Conservation (phyloP, 2,113 vertebrate genomes). For the Menura novaehollandiae region DNA sequence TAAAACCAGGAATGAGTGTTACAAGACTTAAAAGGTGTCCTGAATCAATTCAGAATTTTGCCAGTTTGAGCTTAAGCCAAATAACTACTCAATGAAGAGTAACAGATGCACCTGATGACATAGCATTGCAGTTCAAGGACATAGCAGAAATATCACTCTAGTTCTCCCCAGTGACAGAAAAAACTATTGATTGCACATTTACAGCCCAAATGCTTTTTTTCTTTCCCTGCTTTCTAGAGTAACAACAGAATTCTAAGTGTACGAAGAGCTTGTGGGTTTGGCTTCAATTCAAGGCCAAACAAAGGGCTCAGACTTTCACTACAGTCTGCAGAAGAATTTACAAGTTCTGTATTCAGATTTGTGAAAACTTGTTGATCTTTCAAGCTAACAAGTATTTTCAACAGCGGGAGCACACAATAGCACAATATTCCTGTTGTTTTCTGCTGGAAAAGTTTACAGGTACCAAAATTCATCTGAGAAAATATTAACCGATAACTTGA, state of each 20-base stretch:
- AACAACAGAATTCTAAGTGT: constrained; percentile 30
- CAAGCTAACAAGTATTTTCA: neutral
- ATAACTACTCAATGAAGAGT: neutral
- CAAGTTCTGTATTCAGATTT: neutral
- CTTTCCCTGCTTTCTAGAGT: neutral
- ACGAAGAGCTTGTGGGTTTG: constrained; percentile 13
- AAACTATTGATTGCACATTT: constrained; percentile 66
- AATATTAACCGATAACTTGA: neutral
- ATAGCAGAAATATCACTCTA: constrained; percentile 15
- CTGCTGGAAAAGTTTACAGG: neutral
- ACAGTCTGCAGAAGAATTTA: neutral
- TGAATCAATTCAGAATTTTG: constrained; percentile 6
- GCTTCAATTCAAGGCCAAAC: constrained; percentile 53
- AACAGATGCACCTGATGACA: constrained; percentile 52
- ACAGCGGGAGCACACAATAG: neutral
- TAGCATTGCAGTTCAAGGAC: constrained; percentile 55
- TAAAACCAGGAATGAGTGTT: neutral
- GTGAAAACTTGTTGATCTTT: constrained; percentile 16
- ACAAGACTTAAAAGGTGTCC: neutral
- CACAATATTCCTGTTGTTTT: neutral
- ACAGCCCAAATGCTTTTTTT: constrained; percentile 14
- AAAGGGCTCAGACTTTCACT: constrained; percentile 23
- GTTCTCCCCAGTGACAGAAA: constrained; percentile 40
- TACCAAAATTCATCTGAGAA: neutral
- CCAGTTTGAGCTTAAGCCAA: neutral